phyloP scores from a whole-genome alignment of 35 echinoderm and acorn worm genomes.

The Apostichopus californicus region DNA sequence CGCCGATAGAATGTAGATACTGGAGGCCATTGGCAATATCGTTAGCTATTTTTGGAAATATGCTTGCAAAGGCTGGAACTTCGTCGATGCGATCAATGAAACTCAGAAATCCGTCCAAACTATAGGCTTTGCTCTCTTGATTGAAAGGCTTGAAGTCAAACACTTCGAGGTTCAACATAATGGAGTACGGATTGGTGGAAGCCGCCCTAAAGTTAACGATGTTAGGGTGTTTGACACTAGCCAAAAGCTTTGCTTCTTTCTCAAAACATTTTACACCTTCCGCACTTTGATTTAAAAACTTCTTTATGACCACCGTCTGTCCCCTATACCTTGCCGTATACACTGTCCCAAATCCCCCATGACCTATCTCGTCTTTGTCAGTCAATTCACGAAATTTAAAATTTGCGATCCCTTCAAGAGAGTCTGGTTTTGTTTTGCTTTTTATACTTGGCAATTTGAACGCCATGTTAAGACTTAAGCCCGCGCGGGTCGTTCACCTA shows the following conservation, averaged over 20 bases:
- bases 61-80: neutral
- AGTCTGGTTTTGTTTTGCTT: too few relatives aligned
- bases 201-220: neutral
- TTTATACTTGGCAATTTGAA: too few relatives aligned
- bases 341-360: too few relatives aligned
- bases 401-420: too few relatives aligned
- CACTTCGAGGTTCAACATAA: neutral
- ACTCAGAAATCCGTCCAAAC: neutral
- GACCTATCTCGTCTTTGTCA: too few relatives aligned
- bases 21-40: constrained; percentile 4
- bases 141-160: constrained; percentile 20
- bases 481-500: too few relatives aligned
- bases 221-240: neutral
- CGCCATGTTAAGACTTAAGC: too few relatives aligned
- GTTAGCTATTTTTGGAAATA: neutral
- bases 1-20: neutral
- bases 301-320: too few relatives aligned
- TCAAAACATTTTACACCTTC: neutral
- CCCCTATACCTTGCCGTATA: too few relatives aligned
- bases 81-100: neutral
- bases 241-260: constrained; percentile 3
- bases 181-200: neutral
- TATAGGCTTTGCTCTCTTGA: neutral
- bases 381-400: too few relatives aligned
- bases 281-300: neutral